These are phyloP conservation scores for Sternotherus odoratus DNA, from an alignment of 2,797 vertebrate species.

Conservation along the genomic window DNA sequence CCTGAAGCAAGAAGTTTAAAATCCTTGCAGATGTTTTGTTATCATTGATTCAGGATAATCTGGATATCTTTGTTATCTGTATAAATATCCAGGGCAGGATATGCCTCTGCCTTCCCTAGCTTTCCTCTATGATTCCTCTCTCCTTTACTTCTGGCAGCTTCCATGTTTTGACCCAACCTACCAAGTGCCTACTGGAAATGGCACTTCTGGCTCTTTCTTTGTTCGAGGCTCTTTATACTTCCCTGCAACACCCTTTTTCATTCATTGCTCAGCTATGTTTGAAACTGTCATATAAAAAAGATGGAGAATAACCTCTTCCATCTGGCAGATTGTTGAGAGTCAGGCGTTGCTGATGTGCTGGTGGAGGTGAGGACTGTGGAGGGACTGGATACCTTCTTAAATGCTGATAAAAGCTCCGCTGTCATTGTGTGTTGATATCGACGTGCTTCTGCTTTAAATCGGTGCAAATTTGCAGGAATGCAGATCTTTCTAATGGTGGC, in stretches of 20 bases:
- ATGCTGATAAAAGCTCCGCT: neutral
- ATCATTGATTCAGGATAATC: neutral
- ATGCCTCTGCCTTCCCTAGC: neutral
- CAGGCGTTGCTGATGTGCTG: neutral
- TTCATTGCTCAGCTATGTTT: neutral
- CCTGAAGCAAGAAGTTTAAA: neutral
- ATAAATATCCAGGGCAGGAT: neutral
- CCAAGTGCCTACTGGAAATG: neutral
- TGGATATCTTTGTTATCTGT: neutral
- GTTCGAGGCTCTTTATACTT: neutral
- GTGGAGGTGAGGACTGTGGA: neutral
- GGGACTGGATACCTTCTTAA: neutral
- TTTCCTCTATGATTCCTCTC: neutral
- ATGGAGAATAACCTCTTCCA: neutral
- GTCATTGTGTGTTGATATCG: neutral
- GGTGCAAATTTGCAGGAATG: slow-evolving; percentile 27
- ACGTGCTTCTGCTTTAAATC: neutral
- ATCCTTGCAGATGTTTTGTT: neutral
- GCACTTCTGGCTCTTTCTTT: neutral
- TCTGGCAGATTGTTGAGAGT: neutral
- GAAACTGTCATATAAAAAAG: neutral
- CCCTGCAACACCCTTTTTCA: neutral
- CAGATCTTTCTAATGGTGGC: slow-evolving; percentile 39
- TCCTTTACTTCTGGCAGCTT: neutral
- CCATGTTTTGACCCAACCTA: neutral